Base-by-base conservation (phyloP, 2,888 invertebrate species). In the Cosmia pyralina region DNA sequence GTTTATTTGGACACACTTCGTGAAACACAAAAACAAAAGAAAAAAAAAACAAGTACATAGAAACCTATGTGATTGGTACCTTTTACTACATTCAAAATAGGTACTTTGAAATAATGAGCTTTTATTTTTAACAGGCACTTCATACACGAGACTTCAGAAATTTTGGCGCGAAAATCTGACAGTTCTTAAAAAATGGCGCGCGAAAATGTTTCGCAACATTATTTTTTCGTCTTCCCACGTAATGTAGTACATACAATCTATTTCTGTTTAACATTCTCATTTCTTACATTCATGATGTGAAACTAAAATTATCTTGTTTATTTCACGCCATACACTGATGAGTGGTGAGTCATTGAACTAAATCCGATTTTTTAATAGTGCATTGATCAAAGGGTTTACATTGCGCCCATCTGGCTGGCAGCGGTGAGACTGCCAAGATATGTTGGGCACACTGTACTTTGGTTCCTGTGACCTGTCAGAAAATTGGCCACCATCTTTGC, bases 81-180 rank as follows among this genome's bases (percentile, higher is more conserved):
- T n/a, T n/a, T n/a, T n/a, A n/a, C n/a, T n/a, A n/a, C n/a, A n/a
- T n/a, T n/a, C n/a, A n/a, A n/a, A n/a, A n/a, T n/a, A n/a, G n/a
- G n/a, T n/a, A n/a, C n/a, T n/a, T n/a, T n/a, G n/a, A n/a, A n/a
- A n/a, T n/a, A n/a, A n/a, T n/a, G n/a, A n/a, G n/a, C n/a, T n/a
- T n/a, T n/a, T n/a, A n/a, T n/a, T 34, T 34, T 38, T 38, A 38
- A 38, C 38, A 5, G 38, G 38, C 38, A 38, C 38, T 38, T 38
- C 38, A 38, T 2, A 5, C 6, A 4, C 10, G 34, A 4, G 19
- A 41, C 34, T 34, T 17, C n/a, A 53, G 28, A n/a, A 15, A 78
- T 78, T n/a, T 74, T 71, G 72, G 79, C 79, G 74, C 74, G 79
- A 71, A 59, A 59, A 53, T 34, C 44, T 80, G 75, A 72, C 79